These are phyloP conservation scores for Ibycter americanus DNA, from an alignment of 2,797 vertebrate species.

Conservation along the genomic window DNA sequence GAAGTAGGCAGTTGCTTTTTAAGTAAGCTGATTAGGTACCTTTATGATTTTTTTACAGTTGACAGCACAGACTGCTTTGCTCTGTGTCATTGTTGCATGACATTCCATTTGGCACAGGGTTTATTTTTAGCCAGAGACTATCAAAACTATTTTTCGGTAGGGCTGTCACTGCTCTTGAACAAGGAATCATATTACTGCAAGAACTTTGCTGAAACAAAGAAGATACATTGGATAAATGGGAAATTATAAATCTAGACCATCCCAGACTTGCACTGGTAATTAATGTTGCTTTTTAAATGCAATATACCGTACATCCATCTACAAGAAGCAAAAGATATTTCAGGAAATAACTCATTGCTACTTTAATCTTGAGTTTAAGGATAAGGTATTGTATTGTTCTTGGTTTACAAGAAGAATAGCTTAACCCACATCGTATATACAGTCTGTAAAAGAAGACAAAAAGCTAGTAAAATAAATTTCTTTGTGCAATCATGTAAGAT, in stretches of 20 bases:
- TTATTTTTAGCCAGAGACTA: slow-evolving; percentile 92
- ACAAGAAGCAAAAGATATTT: neutral
- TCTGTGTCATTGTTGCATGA: slow-evolving; percentile 82
- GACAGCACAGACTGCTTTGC: slow-evolving; percentile 1
- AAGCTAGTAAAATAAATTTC: neutral
- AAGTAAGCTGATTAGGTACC: neutral
- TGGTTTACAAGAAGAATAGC: neutral
- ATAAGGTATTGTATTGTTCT: slow-evolving; percentile 12
- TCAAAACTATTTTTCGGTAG: slow-evolving; percentile 82
- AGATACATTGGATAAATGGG: slow-evolving; percentile 83
- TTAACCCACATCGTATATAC: neutral
- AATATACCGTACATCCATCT: neutral
- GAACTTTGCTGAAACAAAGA: slow-evolving; percentile 71
- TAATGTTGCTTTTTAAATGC: slow-evolving; percentile 47
- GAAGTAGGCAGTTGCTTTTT: neutral
- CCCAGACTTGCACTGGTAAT: slow-evolving; percentile 96
- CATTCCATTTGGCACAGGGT: slow-evolving; percentile 81
- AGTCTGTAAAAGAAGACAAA: neutral
- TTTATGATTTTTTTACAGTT: slow-evolving; percentile 33
- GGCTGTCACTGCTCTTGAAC: slow-evolving; percentile 72
- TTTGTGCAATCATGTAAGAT: neutral
- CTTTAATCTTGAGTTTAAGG: neutral
- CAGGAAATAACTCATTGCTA: neutral
- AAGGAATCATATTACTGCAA: slow-evolving; percentile 73
- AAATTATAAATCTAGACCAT: slow-evolving; percentile 98